Evolutionary conservation across 2,797 vertebrate species (phyloP).

Genomic region (Prionace glauca): DNA sequence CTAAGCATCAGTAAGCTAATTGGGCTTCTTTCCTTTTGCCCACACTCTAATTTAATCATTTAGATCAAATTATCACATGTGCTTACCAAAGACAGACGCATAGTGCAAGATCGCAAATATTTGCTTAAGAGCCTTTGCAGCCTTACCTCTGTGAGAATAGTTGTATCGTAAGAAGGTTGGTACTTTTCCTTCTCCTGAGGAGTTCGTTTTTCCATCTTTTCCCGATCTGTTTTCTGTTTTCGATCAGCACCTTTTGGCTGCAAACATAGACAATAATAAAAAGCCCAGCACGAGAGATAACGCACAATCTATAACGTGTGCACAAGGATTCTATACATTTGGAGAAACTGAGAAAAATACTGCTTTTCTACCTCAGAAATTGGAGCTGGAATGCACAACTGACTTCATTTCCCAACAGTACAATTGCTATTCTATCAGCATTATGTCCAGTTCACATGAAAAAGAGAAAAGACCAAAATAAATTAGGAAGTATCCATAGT

Average conservation of each 20-base stretch:
- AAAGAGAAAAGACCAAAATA: not conserved
- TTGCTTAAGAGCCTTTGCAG: not conserved
- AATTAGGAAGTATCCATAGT: not conserved
- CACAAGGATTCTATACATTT: not conserved
- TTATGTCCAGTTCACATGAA: not conserved
- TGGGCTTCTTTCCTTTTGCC: not conserved
- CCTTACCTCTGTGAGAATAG: constrained; percentile 38
- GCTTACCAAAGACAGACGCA: not conserved
- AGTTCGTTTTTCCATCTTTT: constrained; percentile 40
- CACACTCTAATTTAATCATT: not conserved
- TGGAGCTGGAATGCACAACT: not conserved
- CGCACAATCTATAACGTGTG: not conserved
- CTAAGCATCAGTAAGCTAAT: not conserved
- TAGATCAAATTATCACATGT: not conserved
- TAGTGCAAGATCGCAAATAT: not conserved
- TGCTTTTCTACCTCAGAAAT: not conserved
- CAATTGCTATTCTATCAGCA: not conserved
- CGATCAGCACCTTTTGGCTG: constrained; percentile 38
- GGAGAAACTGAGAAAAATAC: not conserved
- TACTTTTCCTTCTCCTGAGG: constrained; percentile 39
- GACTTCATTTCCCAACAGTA: not conserved
- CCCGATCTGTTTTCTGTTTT: constrained; percentile 39
- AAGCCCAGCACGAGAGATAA: not conserved
- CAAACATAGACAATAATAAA: constrained; percentile 6
- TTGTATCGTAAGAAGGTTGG: constrained; percentile 39